Base-by-base conservation (phyloP, 2,888 invertebrate species). In the Melanophora roralis region DNA sequence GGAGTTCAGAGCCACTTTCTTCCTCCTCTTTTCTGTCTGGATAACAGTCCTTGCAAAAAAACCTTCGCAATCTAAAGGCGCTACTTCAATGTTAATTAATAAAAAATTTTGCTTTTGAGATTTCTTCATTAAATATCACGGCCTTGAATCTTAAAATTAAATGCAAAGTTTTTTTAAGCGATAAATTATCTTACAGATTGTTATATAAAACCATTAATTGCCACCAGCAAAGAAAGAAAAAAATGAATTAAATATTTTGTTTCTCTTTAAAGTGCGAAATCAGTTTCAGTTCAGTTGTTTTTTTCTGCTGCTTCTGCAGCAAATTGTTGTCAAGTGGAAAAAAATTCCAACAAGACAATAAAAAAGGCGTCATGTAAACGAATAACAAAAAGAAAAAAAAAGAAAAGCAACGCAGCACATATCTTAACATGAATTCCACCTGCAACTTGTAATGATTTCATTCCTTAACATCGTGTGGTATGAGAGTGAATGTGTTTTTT, bases 401-500 rank as follows among this genome's bases (percentile, higher is more conserved):
- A n/a, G n/a, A n/a, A n/a, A n/a, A n/a, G n/a, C n/a, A n/a, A 21
- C 27, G 27, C 8, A 32, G 43, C 49, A 59, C 57, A 68, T 76
- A 79, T 64, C 76, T 76, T 68, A 64, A 51, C 51, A 14, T 59
- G 57, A 68, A 68, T 80, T 80, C 67, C 80, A 80, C 80, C 80
- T 80, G 80, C 80, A 80, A 49, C 60, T 43, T 74, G 57, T 65
- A 69, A 78, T 59, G 69, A 72, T 69, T 75, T 69, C 6, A 69
- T 45, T 62, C 43, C 21, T 55, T 21, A 40, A n/a, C 19, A 38
- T 27, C 45, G 14, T 14, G n/a, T 36, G 27, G 45, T 32, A 43
- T 62, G 32, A 32, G 45, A 1, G 19, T 45, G 21, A 16, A 2
- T 45, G 45, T 19, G n/a, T n/a, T n/a, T n/a, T n/a, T n/a, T n/a